phyloP scores from a whole-genome alignment of 2,797 vertebrate species.

The Ataeniobius toweri region DNA sequence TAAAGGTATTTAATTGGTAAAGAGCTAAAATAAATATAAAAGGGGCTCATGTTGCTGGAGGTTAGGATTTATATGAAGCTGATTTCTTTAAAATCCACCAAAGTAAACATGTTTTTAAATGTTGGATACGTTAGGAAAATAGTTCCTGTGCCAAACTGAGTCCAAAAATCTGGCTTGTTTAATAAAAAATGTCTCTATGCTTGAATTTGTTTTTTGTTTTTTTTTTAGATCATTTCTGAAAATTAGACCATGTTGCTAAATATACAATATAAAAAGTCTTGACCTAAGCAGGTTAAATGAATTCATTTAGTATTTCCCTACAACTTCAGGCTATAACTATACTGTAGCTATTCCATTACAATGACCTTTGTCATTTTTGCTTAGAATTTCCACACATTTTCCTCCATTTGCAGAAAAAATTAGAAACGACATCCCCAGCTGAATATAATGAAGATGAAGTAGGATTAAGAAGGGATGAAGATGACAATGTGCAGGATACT shows the following conservation, averaged over 20 bases:
- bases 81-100: not conserved
- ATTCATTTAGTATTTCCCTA: not conserved
- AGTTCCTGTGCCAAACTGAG: not conserved
- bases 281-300: not conserved
- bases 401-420: too few relatives aligned
- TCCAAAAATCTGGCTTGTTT: not conserved
- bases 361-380: too few relatives aligned
- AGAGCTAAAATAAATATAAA: not conserved
- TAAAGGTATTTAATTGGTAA: not conserved
- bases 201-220: not conserved
- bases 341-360: too few relatives aligned
- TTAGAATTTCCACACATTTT: too few relatives aligned
- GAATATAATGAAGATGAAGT: too few relatives aligned
- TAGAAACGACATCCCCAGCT: too few relatives aligned
- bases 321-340: too few relatives aligned
- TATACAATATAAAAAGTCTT: not conserved
- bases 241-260: not conserved
- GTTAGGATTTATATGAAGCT: constrained; percentile 2
- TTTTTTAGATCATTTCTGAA: not conserved
- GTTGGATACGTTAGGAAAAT: not conserved
- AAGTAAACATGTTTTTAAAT: not conserved
- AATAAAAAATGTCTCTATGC: not conserved
- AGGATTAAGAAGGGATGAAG: not conserved
- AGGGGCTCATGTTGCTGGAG: not conserved
- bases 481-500: not conserved